Conservation (phyloP, 2,797 vertebrate genomes). For the Dromococcyx pavoninus region DNA sequence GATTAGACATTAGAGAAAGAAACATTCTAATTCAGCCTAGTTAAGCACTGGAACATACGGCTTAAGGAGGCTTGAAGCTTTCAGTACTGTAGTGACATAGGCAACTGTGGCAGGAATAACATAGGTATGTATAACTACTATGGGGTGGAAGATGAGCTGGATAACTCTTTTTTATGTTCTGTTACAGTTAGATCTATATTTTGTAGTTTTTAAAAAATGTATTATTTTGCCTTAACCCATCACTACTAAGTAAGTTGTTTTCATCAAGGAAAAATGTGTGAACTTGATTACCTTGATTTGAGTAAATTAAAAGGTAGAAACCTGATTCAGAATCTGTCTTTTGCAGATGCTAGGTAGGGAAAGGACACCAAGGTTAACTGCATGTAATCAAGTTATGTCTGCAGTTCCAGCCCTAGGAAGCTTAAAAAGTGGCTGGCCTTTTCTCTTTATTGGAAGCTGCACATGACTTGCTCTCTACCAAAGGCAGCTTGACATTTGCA, state of each 20-base stretch:
- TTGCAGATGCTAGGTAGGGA: background rate
- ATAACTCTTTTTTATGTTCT: background rate
- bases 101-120: background rate
- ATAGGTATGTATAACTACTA: rapidly evolving
- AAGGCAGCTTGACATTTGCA: constrained; percentile 26
- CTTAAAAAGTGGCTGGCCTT: background rate
- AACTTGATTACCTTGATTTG: background rate
- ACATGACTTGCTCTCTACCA: background rate
- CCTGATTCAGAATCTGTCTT: background rate
- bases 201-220: background rate
- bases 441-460: background rate
- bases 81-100: background rate
- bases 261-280: background rate
- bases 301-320: background rate
- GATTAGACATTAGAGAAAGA: background rate
- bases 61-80: background rate
- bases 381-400: background rate
- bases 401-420: background rate
- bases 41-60: background rate
- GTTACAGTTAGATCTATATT: background rate
- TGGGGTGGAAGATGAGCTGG: background rate
- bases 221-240: background rate
- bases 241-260: background rate
- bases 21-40: background rate
- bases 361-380: background rate